Base-by-base conservation (phyloP, 2,888 invertebrate genomes). In the Rotaria magnacalcarata region DNA sequence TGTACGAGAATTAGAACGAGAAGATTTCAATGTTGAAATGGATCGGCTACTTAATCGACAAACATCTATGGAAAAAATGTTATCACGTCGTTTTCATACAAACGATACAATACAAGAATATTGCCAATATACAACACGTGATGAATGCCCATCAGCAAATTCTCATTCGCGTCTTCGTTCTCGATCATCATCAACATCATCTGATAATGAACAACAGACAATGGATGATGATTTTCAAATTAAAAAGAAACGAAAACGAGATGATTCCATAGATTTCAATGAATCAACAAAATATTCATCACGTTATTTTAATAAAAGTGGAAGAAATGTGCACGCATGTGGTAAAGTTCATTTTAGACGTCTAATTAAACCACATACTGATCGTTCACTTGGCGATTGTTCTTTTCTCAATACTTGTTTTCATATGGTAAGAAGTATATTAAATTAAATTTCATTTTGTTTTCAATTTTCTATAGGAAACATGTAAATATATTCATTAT, bases 351-450 rank as follows among this genome's bases (percentile, higher is more conserved):
- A 98, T 92, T 98, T 98, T 90, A 95, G 95, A 90, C 97, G 97
- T 92, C 97, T 98, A 88, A 96, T 97, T 88, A 96, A 95, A 90
- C 93, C 94, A 85, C 97, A 97, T 90, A 98, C 97, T 0, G 97
- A 97, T 90, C 90, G 91, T 67, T 52, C 95, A 0, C 92, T 97
- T 2, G 97, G 98, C 0, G 98, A 98, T 91, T 98, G 97, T 90
- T 97, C 97, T 34, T 98, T 98, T 91, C 93, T 98, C 5, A 98
- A 98, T 91, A 98, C 97, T 0, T 98, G 97, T 91, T 98, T 98
- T 90, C 97, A 98, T 90, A 97, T 98, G 97, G 97, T 97, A 88
- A 96, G 95, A 67, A 98, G 97, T 97, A 97, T 94, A 88, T 89
- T 86, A 91, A 89, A 88, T 67, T 85, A 8, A 52, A 27, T 24